Base-by-base conservation (phyloP, 2,113 vertebrate genomes). In the Sinosuthora webbiana region DNA sequence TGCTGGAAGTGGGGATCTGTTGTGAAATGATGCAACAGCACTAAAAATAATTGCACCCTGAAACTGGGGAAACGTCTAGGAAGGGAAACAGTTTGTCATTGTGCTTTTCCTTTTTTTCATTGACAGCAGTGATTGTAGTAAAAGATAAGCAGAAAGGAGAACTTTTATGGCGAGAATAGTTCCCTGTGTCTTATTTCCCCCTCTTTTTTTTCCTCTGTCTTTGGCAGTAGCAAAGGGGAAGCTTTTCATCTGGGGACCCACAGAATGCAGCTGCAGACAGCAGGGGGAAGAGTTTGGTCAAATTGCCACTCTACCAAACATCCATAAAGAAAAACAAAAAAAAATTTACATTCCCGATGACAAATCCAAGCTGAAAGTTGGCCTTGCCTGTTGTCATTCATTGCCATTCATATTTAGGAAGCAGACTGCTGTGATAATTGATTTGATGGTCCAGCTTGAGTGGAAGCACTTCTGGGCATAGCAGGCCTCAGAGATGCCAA, bases 381-480 rank as follows among this genome's bases (percentile, higher is more conserved):
- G 77, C 95, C 93, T 96, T 96, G 97, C 96, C 98, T 98, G 98
- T 99, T 99, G 99, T 99, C 99, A 99, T 98, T 99, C 99, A 99
- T 99, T 98, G 98, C 98, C 98, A 97, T 98, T 99, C 98, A 99
- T 99, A 99, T 99, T 99, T 98, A 98, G 98, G 97, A 99, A 99
- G 98, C 98, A 98, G 98, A 98, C 98, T 98, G 97, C 98, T 98
- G 98, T 98, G 98, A 98, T 99, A 99, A 99, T 99, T 99, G 99
- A 99, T 99, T 98, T 99, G 99, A 99, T 99, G 98, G 99, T 99
- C 99, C 98, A 97, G 98, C 98, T 99, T 99, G 98, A 99, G 98
- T 98, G 98, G 98, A 99, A 99, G 99, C 99, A 99, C 99, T 99
- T 99, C 98, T 99, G 99, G 99, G 99, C 98, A 99, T 99, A 99